Conservation (phyloP, 2,888 invertebrate genomes). For the Pollenia griseotomentosa region DNA sequence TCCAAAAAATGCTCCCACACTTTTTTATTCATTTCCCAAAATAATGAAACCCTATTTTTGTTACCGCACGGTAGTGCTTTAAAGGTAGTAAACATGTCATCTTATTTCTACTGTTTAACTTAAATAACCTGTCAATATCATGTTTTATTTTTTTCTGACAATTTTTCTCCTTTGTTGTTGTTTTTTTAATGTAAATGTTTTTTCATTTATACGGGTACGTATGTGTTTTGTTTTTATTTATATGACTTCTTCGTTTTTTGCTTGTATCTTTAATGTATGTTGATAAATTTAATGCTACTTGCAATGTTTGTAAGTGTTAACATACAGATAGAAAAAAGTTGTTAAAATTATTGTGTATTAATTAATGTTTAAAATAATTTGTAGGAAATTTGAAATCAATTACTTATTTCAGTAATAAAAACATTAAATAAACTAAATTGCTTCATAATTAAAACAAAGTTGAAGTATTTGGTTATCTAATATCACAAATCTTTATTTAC, state of each 20-base stretch:
- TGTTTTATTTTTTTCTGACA: neutral
- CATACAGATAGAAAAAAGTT: conserved; percentile 24
- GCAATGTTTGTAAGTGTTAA: conserved; percentile 6
- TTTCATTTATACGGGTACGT: neutral
- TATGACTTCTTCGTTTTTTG: conserved; percentile 24
- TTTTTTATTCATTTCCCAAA: conserved; percentile 22
- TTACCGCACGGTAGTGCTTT: conserved; percentile 11
- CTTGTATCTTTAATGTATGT: conserved; percentile 40
- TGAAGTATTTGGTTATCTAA: too few species aligned
- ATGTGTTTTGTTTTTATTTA: conserved; percentile 7
- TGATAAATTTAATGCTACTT: conserved; percentile 27
- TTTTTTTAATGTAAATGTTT: conserved; percentile 8
- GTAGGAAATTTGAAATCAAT: too few species aligned
- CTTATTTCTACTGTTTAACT: conserved; percentile 29
- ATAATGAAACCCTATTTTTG: neutral
- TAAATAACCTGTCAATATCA: conserved; percentile 54
- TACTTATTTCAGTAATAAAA: too few species aligned
- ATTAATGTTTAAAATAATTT: neutral
- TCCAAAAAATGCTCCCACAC: conserved; percentile 33
- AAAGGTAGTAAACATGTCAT: conserved; percentile 42
- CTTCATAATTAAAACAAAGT: too few species aligned
- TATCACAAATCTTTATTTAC: too few species aligned
- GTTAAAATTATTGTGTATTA: neutral
- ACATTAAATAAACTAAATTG: too few species aligned
- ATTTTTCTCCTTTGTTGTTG: neutral